Conservation (phyloP, 1,140 invertebrate species). For the Trachymyrmex septentrionalis region DNA sequence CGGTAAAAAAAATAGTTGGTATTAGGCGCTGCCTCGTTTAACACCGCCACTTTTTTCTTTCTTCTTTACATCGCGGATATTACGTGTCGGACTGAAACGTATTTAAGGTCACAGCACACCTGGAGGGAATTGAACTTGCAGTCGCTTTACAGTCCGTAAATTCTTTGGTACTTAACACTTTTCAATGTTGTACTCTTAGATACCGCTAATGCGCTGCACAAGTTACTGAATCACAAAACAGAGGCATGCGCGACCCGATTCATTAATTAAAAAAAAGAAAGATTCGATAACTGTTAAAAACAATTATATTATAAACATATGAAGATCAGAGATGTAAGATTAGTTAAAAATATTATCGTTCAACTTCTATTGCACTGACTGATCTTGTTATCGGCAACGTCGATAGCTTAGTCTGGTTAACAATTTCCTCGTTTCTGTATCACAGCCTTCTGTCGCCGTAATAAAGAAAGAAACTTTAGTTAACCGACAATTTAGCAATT, state of each 20-base stretch:
- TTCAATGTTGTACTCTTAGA: slow-evolving; percentile 69
- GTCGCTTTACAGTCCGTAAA: slow-evolving; percentile 53
- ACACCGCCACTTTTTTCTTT: slow-evolving; percentile 32
- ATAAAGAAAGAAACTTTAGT: background rate
- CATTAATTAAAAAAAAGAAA: slow-evolving; percentile 9
- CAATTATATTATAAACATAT: slow-evolving; percentile 54
- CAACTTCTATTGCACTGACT: slow-evolving; percentile 60
- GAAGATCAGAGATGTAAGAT: slow-evolving; percentile 47
- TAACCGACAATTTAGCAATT: background rate
- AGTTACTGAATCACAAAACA: slow-evolving; percentile 39
- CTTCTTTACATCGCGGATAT: slow-evolving; percentile 22
- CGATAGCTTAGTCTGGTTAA: background rate
- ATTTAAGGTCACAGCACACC: slow-evolving; percentile 54
- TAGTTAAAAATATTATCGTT: slow-evolving; percentile 49
- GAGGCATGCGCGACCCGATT: slow-evolving; percentile 39
- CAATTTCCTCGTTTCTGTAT: background rate
- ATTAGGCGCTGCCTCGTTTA: slow-evolving; percentile 19
- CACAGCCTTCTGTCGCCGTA: background rate
- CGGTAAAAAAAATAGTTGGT: slow-evolving; percentile 57
- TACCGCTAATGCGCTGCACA: slow-evolving; percentile 39
- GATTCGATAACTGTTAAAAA: slow-evolving; percentile 44
- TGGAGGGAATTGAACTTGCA: slow-evolving; percentile 59
- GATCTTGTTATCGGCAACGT: slow-evolving; percentile 5
- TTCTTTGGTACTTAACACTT: slow-evolving; percentile 69
- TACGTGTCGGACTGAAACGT: slow-evolving; percentile 53